Conservation (phyloP, 1,140 invertebrate genomes). For the Zaprionus lachaisei region DNA sequence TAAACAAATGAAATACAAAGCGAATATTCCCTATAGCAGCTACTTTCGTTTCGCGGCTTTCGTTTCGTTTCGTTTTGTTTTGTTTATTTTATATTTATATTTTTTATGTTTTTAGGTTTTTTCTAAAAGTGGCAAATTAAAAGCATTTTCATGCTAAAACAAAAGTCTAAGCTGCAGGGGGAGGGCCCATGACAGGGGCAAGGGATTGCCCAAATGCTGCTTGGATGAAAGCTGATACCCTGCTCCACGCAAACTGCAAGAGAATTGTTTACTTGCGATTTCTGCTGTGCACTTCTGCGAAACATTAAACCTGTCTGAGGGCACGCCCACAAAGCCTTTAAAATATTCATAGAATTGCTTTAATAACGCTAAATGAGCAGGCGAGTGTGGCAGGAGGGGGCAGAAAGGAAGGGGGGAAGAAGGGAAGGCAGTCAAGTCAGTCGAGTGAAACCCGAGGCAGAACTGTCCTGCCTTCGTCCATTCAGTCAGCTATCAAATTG, state of each 20-base stretch:
- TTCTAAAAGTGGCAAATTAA: conserved; percentile 59
- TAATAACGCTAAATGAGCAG: conserved; percentile 78
- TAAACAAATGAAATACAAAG: conserved; percentile 29
- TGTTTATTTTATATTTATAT: conserved; percentile 13
- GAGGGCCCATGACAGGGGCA: too few species aligned
- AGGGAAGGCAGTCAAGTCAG: neutral
- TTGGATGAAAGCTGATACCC: conserved; percentile 33
- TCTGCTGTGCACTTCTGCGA: conserved; percentile 22
- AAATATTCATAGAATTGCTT: conserved; percentile 82
- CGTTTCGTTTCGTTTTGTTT: neutral
- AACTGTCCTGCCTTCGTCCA: conserved; percentile 3
- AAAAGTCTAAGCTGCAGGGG: conserved; percentile 60
- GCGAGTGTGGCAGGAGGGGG: conserved; percentile 8
- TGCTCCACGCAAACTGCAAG: neutral
- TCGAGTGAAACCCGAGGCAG: neutral
- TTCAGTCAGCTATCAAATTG: conserved; percentile 63
- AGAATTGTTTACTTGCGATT: neutral
- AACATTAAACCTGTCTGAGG: conserved; percentile 73
- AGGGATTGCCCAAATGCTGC: conserved; percentile 72
- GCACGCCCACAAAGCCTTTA: conserved; percentile 59
- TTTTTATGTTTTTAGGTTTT: conserved; percentile 18
- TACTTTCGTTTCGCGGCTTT: conserved; percentile 21
- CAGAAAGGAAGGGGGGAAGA: neutral
- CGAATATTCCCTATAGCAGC: conserved; percentile 13
- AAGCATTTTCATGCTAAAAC: conserved; percentile 74